Conservation (phyloP, 1,140 invertebrate species). For the Carcinoscorpius rotundicauda region DNA sequence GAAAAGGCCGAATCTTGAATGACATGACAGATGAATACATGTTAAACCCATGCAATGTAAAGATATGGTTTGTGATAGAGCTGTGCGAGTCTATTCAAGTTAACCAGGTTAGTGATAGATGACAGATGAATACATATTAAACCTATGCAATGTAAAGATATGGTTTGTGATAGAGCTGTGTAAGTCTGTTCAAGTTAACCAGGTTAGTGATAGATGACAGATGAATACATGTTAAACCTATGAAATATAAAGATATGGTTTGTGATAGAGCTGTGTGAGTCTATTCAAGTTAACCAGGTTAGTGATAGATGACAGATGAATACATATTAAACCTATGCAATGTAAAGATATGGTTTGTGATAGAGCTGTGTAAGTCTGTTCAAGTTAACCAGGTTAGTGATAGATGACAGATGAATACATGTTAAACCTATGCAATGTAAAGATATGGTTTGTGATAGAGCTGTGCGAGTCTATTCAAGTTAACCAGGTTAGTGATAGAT, state of each 20-base stretch:
- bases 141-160: slow-evolving; percentile 65
- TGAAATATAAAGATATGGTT: slow-evolving; percentile 80
- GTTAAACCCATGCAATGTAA: slow-evolving; percentile 74
- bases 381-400: slow-evolving; percentile 61
- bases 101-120: slow-evolving; percentile 49
- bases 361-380: slow-evolving; percentile 94
- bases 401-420: slow-evolving; percentile 87
- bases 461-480: slow-evolving; percentile 94
- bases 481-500: slow-evolving; percentile 49
- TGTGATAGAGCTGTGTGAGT: slow-evolving; percentile 93
- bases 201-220: slow-evolving; percentile 48
- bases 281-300: slow-evolving; percentile 76
- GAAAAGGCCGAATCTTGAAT: slow-evolving; percentile 61
- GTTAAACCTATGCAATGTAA: slow-evolving; percentile 74
- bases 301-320: slow-evolving; percentile 61
- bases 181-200: slow-evolving; percentile 87
- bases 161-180: slow-evolving; percentile 98
- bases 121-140: slow-evolving; percentile 94
- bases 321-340: slow-evolving; percentile 94
- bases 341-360: slow-evolving; percentile 77
- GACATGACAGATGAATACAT: slow-evolving; percentile 91
- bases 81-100: slow-evolving; percentile 94
- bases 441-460: slow-evolving; percentile 92
- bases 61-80: slow-evolving; percentile 92
- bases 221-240: slow-evolving; percentile 96